Evolutionary conservation across 2,113 vertebrate species (phyloP), one percentile per base, ranked within the genome.

Genomic region (Perccottus glenii): DNA sequence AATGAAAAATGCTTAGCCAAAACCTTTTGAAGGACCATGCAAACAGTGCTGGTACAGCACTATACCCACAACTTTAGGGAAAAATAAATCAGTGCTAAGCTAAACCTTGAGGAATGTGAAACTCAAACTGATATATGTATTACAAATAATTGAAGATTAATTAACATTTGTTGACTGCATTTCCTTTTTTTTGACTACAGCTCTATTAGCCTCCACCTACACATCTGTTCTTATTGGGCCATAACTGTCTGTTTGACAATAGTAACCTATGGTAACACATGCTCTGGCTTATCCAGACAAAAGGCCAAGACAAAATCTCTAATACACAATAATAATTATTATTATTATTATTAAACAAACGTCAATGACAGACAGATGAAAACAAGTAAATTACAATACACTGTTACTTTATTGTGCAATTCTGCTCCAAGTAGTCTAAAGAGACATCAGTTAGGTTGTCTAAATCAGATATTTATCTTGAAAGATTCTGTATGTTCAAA

Each of bases 401-500:
- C n/a, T n/a, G n/a, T n/a, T n/a, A n/a, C n/a, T n/a, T n/a, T n/a
- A n/a, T n/a, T n/a, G n/a, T n/a, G n/a, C n/a, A n/a, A n/a, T n/a
- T n/a, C n/a, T n/a, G n/a, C n/a, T n/a, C n/a, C n/a, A n/a, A n/a
- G n/a, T n/a, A n/a, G n/a, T n/a, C n/a, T n/a, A n/a, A n/a, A n/a
- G n/a, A n/a, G n/a, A n/a, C n/a, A n/a, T n/a, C n/a, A n/a, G n/a
- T n/a, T n/a, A n/a, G n/a, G 74, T 66, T 75, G 27, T 61, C 77
- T 70, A 75, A 62, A 45, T 67, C 33, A 77, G 49, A 69, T 88
- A 82, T 90, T 87, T 87, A 84, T 84, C 75, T 80, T 75, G 48
- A 81, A 70, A 85, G 88, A 88, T 89, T 81, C 55, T 71, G 67
- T 59, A 14, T 80, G 84, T 90, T 86, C 51, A 7, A 77, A 87